Base-by-base conservation (phyloP, 2,113 vertebrate species). In the Austrofundulus limnaeus region DNA sequence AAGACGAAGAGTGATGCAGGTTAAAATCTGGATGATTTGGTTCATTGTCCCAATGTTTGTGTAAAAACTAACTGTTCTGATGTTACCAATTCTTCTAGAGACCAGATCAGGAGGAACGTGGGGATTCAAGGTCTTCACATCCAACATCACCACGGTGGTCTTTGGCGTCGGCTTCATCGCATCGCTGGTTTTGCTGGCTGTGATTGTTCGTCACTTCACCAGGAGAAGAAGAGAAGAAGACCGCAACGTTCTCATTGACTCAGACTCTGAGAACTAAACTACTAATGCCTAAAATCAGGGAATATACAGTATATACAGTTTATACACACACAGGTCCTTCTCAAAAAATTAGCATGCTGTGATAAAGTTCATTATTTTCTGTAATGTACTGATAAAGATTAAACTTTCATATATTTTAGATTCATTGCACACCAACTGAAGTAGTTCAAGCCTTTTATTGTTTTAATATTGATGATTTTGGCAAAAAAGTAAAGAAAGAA, bases 201-300 rank as follows among this genome's bases (percentile, higher is more conserved):
- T 34, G 9, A 0, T 81, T 0, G 12, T 82, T n/a, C 1, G 21
- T 25, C 31, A 61, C 69, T 68, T 78, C 61, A 3, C 1, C 12
- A 70, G 54, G 14, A 84, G 61, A 54, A 68, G 28, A n/a, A 76
- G 2, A 31, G 41, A 11, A 0, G 77, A 78, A 3, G 83, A 88
- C 5, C 2, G 1, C 14, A 76, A 28, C 1, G 3, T 28, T 61
- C 81, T 89, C 3, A 53, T 85, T 9, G 47, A 5, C 13, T 16
- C 72, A 5, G 21, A 9, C 9, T 46, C 5, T 19, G 9, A 64
- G 1, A 57, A 38, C 25, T 66, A 41, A 72, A 38, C 17, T 42
- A 15, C 11, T 10, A 9, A 61, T 17, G n/a, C 25, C 24, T 24
- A 11, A 11, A 1, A 0, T 8, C 11, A 11, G 39, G 15, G 13